Evolutionary conservation across 2,888 invertebrate species (phyloP).

Genomic region (Hedya salicella): DNA sequence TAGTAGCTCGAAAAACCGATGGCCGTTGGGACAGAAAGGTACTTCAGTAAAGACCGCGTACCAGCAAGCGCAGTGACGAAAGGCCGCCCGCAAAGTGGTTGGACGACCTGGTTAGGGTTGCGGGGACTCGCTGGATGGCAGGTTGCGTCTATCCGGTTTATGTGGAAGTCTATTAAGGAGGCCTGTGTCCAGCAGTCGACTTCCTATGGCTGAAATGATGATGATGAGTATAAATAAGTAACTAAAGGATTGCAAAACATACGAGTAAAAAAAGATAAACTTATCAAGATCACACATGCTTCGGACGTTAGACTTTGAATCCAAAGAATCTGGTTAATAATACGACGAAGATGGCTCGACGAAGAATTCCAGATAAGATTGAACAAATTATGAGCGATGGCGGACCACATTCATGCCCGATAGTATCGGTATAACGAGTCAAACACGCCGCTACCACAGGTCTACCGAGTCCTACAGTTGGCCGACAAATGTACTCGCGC

Average conservation of each 20-base stretch:
- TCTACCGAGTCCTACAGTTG: too few species aligned
- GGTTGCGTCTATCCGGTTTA: too few species aligned
- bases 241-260: neutral
- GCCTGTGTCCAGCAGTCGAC: too few species aligned
- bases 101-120: too few species aligned
- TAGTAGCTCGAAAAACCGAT: too few species aligned
- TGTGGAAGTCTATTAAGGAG: too few species aligned
- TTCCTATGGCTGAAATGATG: neutral
- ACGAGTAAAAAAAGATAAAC: neutral
- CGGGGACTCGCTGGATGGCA: too few species aligned
- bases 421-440: neutral
- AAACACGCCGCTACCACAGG: neutral
- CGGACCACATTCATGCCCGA: neutral
- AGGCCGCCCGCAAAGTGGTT: too few species aligned
- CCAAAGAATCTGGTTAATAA: neutral
- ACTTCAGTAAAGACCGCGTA: too few species aligned
- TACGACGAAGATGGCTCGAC: neutral
- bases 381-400: conserved; percentile 3
- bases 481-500: too few species aligned
- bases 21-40: too few species aligned
- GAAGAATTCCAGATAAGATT: neutral
- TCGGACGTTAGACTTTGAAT: neutral
- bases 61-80: too few species aligned
- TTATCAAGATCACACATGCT: neutral
- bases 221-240: neutral